phyloP scores from a whole-genome alignment of 2,888 invertebrate species.

The Leucophenga maculata region DNA sequence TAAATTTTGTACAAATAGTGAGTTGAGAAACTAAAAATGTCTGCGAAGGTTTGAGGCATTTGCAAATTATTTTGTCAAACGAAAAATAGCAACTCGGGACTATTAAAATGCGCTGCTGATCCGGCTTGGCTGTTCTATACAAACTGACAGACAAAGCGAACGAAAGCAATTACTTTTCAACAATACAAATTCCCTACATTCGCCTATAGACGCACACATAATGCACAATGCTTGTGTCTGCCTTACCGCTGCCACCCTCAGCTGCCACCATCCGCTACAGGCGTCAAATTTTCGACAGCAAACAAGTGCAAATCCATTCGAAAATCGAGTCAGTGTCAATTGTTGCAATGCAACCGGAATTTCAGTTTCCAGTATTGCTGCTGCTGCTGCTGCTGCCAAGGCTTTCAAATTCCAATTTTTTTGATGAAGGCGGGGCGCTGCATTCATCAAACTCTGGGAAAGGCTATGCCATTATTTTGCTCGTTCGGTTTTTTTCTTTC shows the following conservation, averaged over 20 bases:
- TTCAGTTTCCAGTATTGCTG: neutral
- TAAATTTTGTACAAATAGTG: too few species aligned
- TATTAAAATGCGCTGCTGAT: neutral
- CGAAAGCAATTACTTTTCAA: slow-evolving; percentile 5
- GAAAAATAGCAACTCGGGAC: slow-evolving; percentile 9
- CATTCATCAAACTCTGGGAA: too few species aligned
- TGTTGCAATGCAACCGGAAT: slow-evolving; percentile 19
- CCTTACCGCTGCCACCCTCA: too few species aligned
- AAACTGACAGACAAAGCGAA: neutral
- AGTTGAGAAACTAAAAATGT: too few species aligned
- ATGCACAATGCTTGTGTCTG: too few species aligned
- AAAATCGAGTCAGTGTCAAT: slow-evolving; percentile 24
- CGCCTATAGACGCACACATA: neutral
- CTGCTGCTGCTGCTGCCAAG: neutral
- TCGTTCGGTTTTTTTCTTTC: neutral
- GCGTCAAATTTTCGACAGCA: slow-evolving; percentile 10
- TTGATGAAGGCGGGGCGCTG: neutral
- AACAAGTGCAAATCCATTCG: neutral
- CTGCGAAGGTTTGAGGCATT: neutral
- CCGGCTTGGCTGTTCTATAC: too few species aligned
- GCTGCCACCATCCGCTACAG: neutral
- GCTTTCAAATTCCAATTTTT: neutral
- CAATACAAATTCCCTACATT: neutral
- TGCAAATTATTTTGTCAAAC: neutral
- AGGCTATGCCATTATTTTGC: neutral